Evolutionary conservation across 2,797 vertebrate genomes (phyloP).

Genomic region (Fundulus diaphanus): DNA sequence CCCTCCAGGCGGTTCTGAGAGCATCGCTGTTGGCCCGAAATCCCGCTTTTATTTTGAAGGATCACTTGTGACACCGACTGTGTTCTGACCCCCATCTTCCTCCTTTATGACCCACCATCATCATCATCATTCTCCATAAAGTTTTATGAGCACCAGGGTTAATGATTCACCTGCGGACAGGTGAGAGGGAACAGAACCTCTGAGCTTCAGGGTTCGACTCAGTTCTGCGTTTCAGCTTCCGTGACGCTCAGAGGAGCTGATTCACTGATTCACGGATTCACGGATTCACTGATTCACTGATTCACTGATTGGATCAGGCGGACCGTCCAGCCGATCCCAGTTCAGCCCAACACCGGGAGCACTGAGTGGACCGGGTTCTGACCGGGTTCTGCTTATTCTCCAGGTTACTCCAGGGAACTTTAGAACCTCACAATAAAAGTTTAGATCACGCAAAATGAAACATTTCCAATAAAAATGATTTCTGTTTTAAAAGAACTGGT

Average conservation of each 20-base stretch:
- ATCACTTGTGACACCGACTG: background rate
- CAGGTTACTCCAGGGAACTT: background rate
- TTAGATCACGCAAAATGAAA: background rate
- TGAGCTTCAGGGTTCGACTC: background rate
- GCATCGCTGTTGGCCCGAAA: background rate
- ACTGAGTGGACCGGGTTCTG: no score
- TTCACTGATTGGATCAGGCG: background rate
- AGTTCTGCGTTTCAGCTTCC: background rate
- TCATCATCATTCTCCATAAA: constrained; percentile 73
- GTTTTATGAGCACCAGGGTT: constrained; percentile 60
- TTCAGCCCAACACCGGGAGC: background rate
- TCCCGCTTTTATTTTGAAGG: constrained; percentile 1
- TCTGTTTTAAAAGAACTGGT: background rate
- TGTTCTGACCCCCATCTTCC: background rate
- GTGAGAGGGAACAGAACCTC: constrained; percentile 59
- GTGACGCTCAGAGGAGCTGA: background rate
- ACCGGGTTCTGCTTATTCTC: background rate
- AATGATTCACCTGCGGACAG: constrained; percentile 69
- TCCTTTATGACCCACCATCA: constrained; percentile 55
- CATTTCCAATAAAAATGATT: background rate
- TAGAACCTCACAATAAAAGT: background rate
- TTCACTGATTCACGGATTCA: background rate
- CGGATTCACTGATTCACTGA: no score
- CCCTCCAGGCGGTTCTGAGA: no score
- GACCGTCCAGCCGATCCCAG: background rate